Base-by-base conservation (phyloP, 2,113 vertebrate genomes). In the Galemys pyrenaicus region DNA sequence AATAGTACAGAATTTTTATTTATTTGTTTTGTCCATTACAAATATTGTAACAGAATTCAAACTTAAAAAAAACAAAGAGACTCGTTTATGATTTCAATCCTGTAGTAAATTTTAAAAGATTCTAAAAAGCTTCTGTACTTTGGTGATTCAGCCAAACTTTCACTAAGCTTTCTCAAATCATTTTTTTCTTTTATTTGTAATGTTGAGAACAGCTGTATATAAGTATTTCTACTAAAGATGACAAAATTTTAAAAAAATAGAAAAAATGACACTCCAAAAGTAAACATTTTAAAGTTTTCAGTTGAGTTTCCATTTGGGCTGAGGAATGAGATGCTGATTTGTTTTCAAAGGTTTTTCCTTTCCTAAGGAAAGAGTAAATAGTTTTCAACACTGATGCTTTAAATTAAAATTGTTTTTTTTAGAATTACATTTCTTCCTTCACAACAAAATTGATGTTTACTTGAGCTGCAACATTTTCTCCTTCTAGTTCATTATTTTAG, bases 361-460 rank as follows among this genome's bases (percentile, higher is more conserved):
- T 73, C 58, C 56, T 41, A 74, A 70, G 39, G 60, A 94, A 75
- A 89, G 0, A 30, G 54, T 75, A 62, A 44, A 5, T 93, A 41
- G 15, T 41, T 91, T 94, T 39, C 13, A 71, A 9, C 6, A 56
- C 46, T n/a, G 26, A 79, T 46, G 17, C 67, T 86, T 73, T 83
- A 58, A 67, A 51, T 62, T 65, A 70, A 78, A 39, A 19, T 8
- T 71, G 5, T 73, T 41, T 71, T 78, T 77, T 39, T 74, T 30
- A 90, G 35, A 80, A 56, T 89, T 74, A 22, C 9, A 84, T 86
- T 94, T 73, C 56, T 68, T 89, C 17, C 67, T 96, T 87, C 28
- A 74, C 20, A 35, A 58, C 16, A 77, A 87, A 92, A 49, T 28
- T 60, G 2, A 24, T 77, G 62, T 88, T 93, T 91, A 51, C 86